Base-by-base conservation (phyloP, 2,888 invertebrate genomes). In the Plagiodera versicolora region DNA sequence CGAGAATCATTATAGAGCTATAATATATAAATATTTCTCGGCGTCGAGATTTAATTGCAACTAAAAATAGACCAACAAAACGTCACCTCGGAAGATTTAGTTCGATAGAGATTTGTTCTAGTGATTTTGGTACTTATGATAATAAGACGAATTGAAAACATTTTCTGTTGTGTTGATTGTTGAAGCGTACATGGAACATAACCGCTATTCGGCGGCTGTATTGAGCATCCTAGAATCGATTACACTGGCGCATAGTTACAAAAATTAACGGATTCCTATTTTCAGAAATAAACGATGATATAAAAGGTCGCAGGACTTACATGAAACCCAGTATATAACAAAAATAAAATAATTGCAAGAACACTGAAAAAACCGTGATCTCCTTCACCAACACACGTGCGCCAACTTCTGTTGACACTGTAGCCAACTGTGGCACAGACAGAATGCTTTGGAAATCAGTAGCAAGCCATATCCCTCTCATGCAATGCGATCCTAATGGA, bases 51-150 rank as follows among this genome's bases (percentile, higher is more conserved):
- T 47, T 16, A 53, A 58, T 28, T 48, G 48, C n/a, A 28, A 47
- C 58, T 58, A 58, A 48, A 58, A 58, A 58, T 58, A 58, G 58
- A 46, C 48, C 39, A 49, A 50, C 44, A 24, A 35, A 52, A 46
- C 39, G 14, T 39, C 1, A 1, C 14, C 9, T 32, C 2, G 9
- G 11, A 32, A 11, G 10, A 24, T 24, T 24, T 5, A 24, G 24
- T 5, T 5, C 24, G 3, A 24, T 24, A 24, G 24, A 24, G 24
- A 24, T 24, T 24, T 24, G 24, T 24, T 24, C 24, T 24, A 24
- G 6, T 24, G 24, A 6, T 5, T 24, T 24, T 5, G 6, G 4
- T 24, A 24, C 6, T 24, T 24, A 3, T 6, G 2, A 39, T 11
- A 14, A 39, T 39, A 39, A 39, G 14, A 39, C n/a, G 11, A 14